Conservation (phyloP, 92 coral and sea anemone species). For the Isaurus tuberculatus region DNA sequence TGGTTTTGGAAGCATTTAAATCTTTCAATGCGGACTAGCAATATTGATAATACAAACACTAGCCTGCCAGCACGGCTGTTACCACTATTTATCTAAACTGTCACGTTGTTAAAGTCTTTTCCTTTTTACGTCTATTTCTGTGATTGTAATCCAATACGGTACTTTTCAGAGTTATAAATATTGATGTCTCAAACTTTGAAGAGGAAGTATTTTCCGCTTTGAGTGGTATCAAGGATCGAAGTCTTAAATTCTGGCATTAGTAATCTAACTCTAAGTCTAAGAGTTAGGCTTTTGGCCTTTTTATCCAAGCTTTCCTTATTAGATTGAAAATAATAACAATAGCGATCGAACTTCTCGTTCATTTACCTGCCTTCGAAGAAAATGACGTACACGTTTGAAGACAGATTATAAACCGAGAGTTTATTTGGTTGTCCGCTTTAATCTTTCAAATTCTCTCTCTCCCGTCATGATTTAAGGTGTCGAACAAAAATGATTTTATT, state of each 20-base stretch:
- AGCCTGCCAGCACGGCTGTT: too few relatives aligned
- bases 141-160: background rate
- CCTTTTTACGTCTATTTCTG: background rate
- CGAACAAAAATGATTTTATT: too few relatives aligned
- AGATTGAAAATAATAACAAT: background rate
- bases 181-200: background rate
- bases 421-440: too few relatives aligned
- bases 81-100: background rate
- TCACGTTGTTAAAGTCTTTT: background rate
- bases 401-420: too few relatives aligned
- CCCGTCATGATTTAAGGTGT: too few relatives aligned
- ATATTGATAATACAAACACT: too few relatives aligned
- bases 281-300: background rate
- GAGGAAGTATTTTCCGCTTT: constrained; percentile 2
- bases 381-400: too few relatives aligned
- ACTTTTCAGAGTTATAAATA: background rate
- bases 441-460: too few relatives aligned
- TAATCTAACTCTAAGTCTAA: background rate
- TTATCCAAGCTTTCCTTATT: background rate
- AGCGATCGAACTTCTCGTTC: too few relatives aligned
- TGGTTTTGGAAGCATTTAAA: too few relatives aligned
- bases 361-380: too few relatives aligned
- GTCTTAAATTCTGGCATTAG: background rate
- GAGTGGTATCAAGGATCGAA: background rate
- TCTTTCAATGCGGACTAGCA: too few relatives aligned